Evolutionary conservation across 2,113 vertebrate species (phyloP).

Genomic region (Fulica atra): DNA sequence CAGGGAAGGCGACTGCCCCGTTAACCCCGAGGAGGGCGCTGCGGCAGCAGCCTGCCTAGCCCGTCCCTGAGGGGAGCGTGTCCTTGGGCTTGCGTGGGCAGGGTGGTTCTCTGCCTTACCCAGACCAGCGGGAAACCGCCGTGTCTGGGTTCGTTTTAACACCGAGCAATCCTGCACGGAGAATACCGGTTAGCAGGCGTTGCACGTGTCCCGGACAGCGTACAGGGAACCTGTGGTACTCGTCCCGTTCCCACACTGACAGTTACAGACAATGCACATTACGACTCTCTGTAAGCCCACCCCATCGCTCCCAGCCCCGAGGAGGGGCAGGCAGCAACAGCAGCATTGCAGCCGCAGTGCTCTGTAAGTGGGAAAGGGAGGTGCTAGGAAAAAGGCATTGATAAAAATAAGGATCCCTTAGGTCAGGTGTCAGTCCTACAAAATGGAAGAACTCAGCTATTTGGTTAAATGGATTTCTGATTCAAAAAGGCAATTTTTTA

Average conservation of each 20-base stretch:
- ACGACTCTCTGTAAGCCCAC: fast-evolving
- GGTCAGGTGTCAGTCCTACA: not conserved
- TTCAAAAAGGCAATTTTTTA: not conserved
- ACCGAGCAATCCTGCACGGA: fast-evolving
- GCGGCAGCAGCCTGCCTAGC: not conserved
- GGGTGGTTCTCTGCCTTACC: fast-evolving
- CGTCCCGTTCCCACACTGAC: not conserved
- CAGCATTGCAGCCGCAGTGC: fast-evolving
- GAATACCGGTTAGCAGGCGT: fast-evolving
- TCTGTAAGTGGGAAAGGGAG: fast-evolving
- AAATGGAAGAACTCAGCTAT: not conserved
- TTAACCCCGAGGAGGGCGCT: not conserved
- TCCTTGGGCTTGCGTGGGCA: not conserved
- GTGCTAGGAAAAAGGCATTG: fast-evolving
- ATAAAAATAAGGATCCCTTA: not conserved
- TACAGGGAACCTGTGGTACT: no score
- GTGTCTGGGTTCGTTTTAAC: fast-evolving
- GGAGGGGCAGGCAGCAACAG: no score
- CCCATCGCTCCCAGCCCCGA: fast-evolving
- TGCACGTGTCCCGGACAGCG: fast-evolving
- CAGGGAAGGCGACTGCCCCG: not conserved
- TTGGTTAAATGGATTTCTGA: not conserved
- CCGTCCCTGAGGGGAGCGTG: not conserved
- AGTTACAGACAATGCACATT: fast-evolving
- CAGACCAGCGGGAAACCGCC: fast-evolving